Evolutionary conservation across 2,797 vertebrate species (phyloP).

Genomic region (Pampus argenteus): DNA sequence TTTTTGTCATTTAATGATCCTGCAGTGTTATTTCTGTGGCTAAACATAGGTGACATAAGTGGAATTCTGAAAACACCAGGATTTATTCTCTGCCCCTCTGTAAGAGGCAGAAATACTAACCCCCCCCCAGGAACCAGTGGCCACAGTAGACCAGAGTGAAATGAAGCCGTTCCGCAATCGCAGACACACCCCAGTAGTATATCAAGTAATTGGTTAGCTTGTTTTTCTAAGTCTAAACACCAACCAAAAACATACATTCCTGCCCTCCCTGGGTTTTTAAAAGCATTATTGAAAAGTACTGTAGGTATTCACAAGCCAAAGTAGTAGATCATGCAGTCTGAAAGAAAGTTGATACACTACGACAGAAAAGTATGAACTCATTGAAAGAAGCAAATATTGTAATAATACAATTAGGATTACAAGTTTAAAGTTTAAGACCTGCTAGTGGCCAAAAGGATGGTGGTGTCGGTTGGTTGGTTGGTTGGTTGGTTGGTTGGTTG

Average conservation of each 20-base stretch:
- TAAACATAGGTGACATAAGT: not conserved
- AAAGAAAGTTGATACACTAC: not conserved
- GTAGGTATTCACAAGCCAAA: not conserved
- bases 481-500: no score
- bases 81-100: not conserved
- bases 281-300: not conserved
- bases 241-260: not conserved
- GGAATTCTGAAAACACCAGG: not conserved
- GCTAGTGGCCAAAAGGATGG: not conserved
- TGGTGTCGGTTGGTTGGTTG: not conserved
- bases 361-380: not conserved
- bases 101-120: not conserved
- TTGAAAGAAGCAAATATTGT: no score
- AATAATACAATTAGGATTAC: not conserved
- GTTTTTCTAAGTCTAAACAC: not conserved
- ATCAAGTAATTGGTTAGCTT: not conserved
- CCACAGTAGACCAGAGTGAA: not conserved
- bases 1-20: no score
- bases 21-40: not conserved
- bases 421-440: not conserved
- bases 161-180: conserved; percentile 3
- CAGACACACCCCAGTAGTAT: not conserved
- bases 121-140: not conserved
- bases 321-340: not conserved
- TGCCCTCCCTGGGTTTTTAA: not conserved